Evolutionary conservation across 2,797 vertebrate species (phyloP).

Genomic region (Poeciliopsis presidionis): DNA sequence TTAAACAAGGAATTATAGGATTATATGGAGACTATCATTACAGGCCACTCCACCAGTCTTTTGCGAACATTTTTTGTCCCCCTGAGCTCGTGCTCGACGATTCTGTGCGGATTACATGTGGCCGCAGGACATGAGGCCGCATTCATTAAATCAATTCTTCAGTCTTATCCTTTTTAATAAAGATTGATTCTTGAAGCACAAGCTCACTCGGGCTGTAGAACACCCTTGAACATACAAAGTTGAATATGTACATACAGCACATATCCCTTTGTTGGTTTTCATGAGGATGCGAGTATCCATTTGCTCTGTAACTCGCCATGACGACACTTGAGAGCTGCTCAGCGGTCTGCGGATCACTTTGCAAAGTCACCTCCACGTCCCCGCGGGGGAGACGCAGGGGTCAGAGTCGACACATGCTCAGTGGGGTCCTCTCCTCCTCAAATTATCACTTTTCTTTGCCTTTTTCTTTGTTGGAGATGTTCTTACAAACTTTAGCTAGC

Average conservation of each 20-base stretch:
- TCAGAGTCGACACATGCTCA: constrained; percentile 51
- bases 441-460: constrained; percentile 52
- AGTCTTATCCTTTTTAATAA: constrained; percentile 84
- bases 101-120: constrained; percentile 86
- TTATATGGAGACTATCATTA: constrained; percentile 89
- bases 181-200: constrained; percentile 82
- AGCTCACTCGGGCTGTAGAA: constrained; percentile 62
- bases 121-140: constrained; percentile 86
- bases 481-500: constrained; percentile 35
- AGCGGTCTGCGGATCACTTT: constrained; percentile 77
- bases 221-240: constrained; percentile 85
- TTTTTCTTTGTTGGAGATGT: constrained; percentile 42
- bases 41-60: constrained; percentile 85
- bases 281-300: constrained; percentile 77
- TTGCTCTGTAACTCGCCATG: constrained; percentile 76
- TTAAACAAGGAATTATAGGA: constrained; percentile 93
- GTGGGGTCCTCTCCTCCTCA: constrained; percentile 58
- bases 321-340: constrained; percentile 80
- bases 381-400: constrained; percentile 54
- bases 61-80: constrained; percentile 83
- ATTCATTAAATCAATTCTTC: constrained; percentile 89
- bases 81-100: constrained; percentile 82
- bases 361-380: constrained; percentile 82
- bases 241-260: constrained; percentile 83
- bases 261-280: constrained; percentile 85